Base-by-base conservation (phyloP, 1,140 invertebrate genomes). In the Homarus americanus region DNA sequence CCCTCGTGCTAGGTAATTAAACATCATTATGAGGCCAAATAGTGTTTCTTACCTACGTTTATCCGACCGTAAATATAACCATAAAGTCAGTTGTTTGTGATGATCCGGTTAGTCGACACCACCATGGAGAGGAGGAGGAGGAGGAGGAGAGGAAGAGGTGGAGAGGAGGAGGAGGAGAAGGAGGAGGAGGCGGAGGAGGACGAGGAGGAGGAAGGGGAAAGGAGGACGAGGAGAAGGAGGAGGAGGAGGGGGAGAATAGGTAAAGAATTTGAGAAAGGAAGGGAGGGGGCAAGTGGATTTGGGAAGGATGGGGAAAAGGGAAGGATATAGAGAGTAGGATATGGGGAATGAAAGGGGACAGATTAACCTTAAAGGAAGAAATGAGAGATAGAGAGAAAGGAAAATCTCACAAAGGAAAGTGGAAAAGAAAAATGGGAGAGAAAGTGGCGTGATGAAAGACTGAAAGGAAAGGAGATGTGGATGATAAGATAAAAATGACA, bases 331-430 rank as follows among this genome's bases (percentile, higher is more conserved):
- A 36, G 72, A 36, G 72, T 7, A 15, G 15, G 44, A 49, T 5
- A 49, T 5, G 15, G 44, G 15, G 72, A 75, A 15, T 15, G 40
- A 44, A 38, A 44, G 75, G 17, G 40, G n/a, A n/a, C n/a, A n/a
- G n/a, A n/a, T n/a, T n/a, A n/a, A n/a, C n/a, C n/a, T n/a, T n/a
- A n/a, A n/a, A n/a, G n/a, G n/a, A n/a, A n/a, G n/a, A n/a, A n/a
- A n/a, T n/a, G n/a, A n/a, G n/a, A 41, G 75, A 78, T 12, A 44
- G 75, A 78, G 40, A 49, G 44, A 49, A n/a, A n/a, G n/a, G n/a
- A n/a, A n/a, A n/a, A n/a, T n/a, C n/a, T n/a, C n/a, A n/a, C n/a
- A n/a, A n/a, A n/a, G n/a, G n/a, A n/a, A n/a, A n/a, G n/a, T n/a
- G n/a, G n/a, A n/a, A n/a, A n/a, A n/a, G n/a, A n/a, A n/a, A n/a